These are phyloP conservation scores for Euzophera pinguis DNA, from an alignment of 2,888 invertebrate species.

Conservation along the genomic window DNA sequence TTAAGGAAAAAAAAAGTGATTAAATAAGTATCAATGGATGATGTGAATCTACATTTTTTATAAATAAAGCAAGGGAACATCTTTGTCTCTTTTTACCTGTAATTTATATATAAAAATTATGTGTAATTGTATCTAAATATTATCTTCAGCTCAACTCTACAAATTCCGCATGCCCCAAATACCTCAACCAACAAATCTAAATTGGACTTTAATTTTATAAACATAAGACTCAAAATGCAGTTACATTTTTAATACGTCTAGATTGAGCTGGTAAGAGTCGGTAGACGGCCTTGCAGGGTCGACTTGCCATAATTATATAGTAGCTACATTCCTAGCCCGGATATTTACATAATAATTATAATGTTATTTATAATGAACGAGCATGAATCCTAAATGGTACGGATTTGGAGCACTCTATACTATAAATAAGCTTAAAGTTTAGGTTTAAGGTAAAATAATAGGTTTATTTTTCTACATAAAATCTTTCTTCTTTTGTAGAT, in stretches of 20 bases:
- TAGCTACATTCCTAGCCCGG: conserved; percentile 48
- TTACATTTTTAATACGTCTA: not conserved
- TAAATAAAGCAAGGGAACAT: too few species aligned
- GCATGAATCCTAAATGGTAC: not conserved
- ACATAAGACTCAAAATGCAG: not conserved
- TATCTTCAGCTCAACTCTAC: not conserved
- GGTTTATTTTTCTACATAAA: too few species aligned
- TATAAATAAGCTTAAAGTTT: too few species aligned
- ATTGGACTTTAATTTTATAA: not conserved
- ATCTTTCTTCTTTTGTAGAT: too few species aligned
- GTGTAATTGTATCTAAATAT: too few species aligned
- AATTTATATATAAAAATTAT: too few species aligned
- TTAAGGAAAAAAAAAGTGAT: too few species aligned
- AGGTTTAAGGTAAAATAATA: too few species aligned
- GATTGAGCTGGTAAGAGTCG: conserved; percentile 39
- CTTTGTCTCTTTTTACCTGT: too few species aligned
- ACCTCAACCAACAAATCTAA: not conserved
- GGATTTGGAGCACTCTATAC: not conserved
- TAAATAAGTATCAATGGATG: too few species aligned
- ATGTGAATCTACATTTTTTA: too few species aligned
- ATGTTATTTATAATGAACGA: not conserved
- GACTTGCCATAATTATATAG: conserved; percentile 47
- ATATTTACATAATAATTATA: conserved; percentile 12
- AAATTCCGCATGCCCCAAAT: conserved; percentile 29
- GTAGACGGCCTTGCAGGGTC: conserved; percentile 66